Conservation (phyloP, 2,888 invertebrate genomes). For the Camptogramma bilineatum region DNA sequence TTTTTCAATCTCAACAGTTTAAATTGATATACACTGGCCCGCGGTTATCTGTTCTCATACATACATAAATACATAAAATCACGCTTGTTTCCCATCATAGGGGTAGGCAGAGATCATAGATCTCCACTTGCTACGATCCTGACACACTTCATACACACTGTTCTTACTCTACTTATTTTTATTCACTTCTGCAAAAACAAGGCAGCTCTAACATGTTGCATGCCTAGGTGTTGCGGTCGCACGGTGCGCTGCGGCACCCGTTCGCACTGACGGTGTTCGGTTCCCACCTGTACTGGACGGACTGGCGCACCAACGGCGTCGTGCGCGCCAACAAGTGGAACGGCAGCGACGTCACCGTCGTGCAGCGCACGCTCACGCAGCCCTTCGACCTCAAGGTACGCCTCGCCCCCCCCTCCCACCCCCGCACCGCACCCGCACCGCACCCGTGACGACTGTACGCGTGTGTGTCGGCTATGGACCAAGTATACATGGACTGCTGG, state of each 20-base stretch:
- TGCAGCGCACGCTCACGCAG: conserved; percentile 93
- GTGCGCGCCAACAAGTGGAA: conserved; percentile 95
- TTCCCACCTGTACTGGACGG: conserved; percentile 96
- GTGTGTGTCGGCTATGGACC: no score
- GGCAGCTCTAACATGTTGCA: neutral
- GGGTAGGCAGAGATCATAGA: no score
- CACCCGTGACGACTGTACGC: conserved; percentile 76
- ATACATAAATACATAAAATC: no score
- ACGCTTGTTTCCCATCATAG: no score
- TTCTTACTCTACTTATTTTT: no score
- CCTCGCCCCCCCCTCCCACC: neutral
- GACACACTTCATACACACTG: no score
- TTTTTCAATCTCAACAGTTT: no score
- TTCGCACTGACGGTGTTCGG: conserved; percentile 95
- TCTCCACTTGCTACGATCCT: no score
- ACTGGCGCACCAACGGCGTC: conserved; percentile 95
- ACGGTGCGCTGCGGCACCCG: conserved; percentile 92
- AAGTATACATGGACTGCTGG: no score
- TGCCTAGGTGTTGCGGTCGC: conserved; percentile 87
- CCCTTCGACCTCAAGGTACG: conserved; percentile 95
- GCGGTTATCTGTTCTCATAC: no score
- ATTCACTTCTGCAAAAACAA: no score
- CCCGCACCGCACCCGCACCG: neutral
- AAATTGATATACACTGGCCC: no score
- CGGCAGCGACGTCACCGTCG: conserved; percentile 89